These are phyloP conservation scores for Chionodraco myersi DNA, from an alignment of 2,113 vertebrate genomes.

Conservation along the genomic window DNA sequence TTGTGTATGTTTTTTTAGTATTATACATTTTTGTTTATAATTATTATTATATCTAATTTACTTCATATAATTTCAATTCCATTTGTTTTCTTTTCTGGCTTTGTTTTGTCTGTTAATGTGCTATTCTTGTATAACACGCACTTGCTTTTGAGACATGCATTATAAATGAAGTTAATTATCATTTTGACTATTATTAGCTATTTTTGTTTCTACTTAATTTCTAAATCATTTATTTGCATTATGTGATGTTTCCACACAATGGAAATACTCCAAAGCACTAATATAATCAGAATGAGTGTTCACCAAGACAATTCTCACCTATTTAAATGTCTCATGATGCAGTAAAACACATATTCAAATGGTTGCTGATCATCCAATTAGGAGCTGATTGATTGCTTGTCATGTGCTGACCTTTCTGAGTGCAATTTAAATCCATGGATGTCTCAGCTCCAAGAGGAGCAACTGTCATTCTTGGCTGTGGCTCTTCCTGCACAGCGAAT, in stretches of 20 bases:
- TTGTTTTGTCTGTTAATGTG: background rate
- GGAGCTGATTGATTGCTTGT: conserved; percentile 68
- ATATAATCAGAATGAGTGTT: background rate
- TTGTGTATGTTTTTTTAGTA: background rate
- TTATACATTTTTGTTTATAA: too few species aligned
- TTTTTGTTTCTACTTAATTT: background rate
- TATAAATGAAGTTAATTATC: too few species aligned
- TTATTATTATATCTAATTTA: background rate
- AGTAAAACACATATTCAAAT: conserved; percentile 33
- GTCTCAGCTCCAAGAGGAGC: conserved; percentile 87
- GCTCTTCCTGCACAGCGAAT: conserved; percentile 85
- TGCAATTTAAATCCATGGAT: conserved; percentile 83
- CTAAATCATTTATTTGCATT: background rate
- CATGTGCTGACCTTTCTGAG: conserved; percentile 75
- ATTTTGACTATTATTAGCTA: background rate
- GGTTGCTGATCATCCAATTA: conserved; percentile 67
- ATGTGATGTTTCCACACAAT: background rate
- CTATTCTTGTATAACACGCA: background rate
- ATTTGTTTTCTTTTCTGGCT: background rate
- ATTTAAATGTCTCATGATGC: conserved; percentile 18
- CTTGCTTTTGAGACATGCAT: background rate
- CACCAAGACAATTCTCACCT: background rate
- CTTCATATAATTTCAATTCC: background rate
- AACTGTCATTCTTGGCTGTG: conserved; percentile 92
- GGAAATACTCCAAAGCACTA: background rate